Evolutionary conservation across 2,113 vertebrate species (phyloP), one percentile per base, ranked within the genome.

Genomic region (Ammodytes dubius): DNA sequence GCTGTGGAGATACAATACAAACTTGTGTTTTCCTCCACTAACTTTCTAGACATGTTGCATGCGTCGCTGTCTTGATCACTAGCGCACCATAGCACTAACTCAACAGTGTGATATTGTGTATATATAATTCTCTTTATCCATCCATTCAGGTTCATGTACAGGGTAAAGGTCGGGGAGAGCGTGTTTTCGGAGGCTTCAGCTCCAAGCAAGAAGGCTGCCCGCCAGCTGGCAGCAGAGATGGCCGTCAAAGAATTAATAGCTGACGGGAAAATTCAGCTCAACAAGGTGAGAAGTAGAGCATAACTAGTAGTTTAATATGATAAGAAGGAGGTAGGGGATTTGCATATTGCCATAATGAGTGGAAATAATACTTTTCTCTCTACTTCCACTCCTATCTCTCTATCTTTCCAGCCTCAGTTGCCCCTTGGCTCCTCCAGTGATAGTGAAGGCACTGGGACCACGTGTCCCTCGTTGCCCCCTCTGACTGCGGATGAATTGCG

Each of bases 161-260:
- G 94, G 69, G 98, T 99, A 74, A 97, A 96, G 70, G 94, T 99
- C 14, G 98, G 98, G 45, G 95, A 96, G 42, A 95, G 82, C 17
- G 87, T 96, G 61, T 99, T 97, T 91, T 94, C 96, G 37, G 93
- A 96, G 17, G 97, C 96, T 49, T 96, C 96, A 0, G 98, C 98
- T 61, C 97, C 97, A 68, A 99, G 97, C 93, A 99, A 99, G 92
- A 99, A 99, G 81, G 96, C 95, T 37, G 97, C 97, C 0, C 97
- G 97, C 84, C 98, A 99, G 93, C 95, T 99, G 94, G 97, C 98
- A 0, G 98, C 98, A 1, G 97, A 99, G 85, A 96, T 96, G 50
- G 97, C 98, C 10, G 96, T 99, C 89, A 98, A 96, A 89, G 96
- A 96, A 53, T 93, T 99, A 72, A 94, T 95, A 11, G 96, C 94